Conservation (phyloP, 1,140 invertebrate species). For the Neelides sp. region DNA sequence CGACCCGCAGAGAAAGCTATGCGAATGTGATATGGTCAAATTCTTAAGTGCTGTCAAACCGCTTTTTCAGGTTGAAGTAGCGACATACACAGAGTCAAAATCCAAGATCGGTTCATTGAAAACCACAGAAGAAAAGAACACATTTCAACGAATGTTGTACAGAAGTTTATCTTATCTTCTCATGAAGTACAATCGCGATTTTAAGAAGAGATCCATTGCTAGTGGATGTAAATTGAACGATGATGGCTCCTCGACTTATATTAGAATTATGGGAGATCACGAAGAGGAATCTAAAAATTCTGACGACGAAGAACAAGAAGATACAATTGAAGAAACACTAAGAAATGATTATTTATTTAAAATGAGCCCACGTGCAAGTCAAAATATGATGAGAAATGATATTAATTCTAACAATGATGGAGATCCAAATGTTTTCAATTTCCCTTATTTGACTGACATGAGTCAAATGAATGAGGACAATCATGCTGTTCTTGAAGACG, state of each 20-base stretch:
- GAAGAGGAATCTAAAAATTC: background rate
- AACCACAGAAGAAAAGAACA: slow-evolving; percentile 8
- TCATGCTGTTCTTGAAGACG: background rate
- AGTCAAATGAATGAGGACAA: background rate
- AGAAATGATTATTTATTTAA: background rate
- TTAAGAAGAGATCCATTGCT: slow-evolving; percentile 20
- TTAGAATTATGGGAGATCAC: background rate
- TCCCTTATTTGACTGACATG: slow-evolving; percentile 2
- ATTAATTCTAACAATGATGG: too few species aligned
- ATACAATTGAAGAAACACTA: background rate
- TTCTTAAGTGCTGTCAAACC: slow-evolving; percentile 2
- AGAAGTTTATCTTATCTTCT: slow-evolving; percentile 26
- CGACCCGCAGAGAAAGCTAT: too few species aligned
- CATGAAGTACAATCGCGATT: slow-evolving; percentile 26
- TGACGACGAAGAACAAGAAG: background rate
- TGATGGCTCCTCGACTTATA: background rate
- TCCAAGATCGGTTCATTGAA: slow-evolving; percentile 11
- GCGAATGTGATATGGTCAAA: background rate
- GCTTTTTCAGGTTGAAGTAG: slow-evolving; percentile 3
- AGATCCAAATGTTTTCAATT: background rate
- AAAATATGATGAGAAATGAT: background rate
- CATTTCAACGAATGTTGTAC: slow-evolving; percentile 22
- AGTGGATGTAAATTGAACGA: too few species aligned
- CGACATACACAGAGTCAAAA: slow-evolving; percentile 27
- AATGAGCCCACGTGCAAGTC: background rate